phyloP scores from a whole-genome alignment of 2,888 invertebrate genomes.

The Torymus aiolomorphi region DNA sequence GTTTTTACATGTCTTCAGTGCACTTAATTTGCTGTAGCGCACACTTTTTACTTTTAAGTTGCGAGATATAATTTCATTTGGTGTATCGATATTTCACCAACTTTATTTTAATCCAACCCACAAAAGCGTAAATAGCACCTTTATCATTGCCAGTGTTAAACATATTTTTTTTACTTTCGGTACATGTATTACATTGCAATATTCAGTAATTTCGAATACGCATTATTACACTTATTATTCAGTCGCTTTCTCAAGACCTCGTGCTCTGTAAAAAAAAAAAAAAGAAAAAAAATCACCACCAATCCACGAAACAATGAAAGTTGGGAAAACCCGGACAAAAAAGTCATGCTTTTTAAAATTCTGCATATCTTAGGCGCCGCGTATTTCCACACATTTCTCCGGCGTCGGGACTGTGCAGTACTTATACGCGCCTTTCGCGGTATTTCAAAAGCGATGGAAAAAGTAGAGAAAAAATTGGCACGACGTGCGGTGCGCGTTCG shows the following conservation, averaged over 20 bases:
- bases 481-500: background rate
- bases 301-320: background rate
- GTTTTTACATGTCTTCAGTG: slow-evolving; percentile 8
- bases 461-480: background rate
- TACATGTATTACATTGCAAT: background rate
- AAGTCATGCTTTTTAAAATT: background rate
- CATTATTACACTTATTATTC: too few relatives aligned
- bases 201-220: too few relatives aligned
- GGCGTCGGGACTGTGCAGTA: background rate
- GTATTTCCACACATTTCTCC: background rate
- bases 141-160: background rate
- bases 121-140: too few relatives aligned
- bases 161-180: background rate
- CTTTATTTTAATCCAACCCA: too few relatives aligned
- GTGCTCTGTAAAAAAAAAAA: too few relatives aligned
- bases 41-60: slow-evolving; percentile 8
- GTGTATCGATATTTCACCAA: too few relatives aligned
- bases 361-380: background rate
- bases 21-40: slow-evolving; percentile 15
- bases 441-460: slow-evolving; percentile 25
- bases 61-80: background rate
- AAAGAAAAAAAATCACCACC: too few relatives aligned
- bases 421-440: background rate
- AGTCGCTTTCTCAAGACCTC: too few relatives aligned
- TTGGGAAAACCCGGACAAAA: background rate